phyloP scores from a whole-genome alignment of 2,113 vertebrate genomes.

The Myotis yumanensis region DNA sequence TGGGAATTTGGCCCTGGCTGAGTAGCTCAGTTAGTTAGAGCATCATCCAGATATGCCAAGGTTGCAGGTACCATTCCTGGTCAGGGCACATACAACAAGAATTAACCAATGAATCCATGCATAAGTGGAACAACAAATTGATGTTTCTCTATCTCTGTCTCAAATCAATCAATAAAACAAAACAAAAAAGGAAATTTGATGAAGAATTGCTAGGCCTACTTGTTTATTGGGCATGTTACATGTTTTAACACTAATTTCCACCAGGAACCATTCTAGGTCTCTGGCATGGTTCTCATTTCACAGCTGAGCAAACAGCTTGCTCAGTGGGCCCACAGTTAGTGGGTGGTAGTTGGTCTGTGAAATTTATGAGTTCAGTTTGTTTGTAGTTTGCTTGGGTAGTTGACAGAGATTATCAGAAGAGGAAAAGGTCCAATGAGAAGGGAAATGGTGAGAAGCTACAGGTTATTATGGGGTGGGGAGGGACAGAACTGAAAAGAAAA shows the following conservation, averaged over 20 bases:
- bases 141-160: not conserved
- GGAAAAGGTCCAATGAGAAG: not conserved
- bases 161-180: not conserved
- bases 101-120: not conserved
- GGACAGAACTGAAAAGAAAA: not conserved
- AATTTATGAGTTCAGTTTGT: not conserved
- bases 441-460: not conserved
- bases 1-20: not conserved
- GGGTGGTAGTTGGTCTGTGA: not conserved
- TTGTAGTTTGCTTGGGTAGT: conserved; percentile 24
- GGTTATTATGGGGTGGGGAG: not conserved
- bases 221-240: not conserved
- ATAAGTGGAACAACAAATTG: not conserved
- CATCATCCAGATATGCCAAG: not conserved
- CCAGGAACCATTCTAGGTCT: not conserved
- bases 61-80: not conserved
- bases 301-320: not conserved
- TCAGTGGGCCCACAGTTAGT: not conserved
- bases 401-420: conserved; percentile 24
- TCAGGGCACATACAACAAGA: not conserved
- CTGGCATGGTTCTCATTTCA: not conserved
- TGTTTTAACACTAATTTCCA: not conserved
- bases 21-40: not conserved
- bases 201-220: not conserved
- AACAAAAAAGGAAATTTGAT: conserved; percentile 7